Base-by-base conservation (phyloP, 2,888 invertebrate species). In the Monoplex corrugatus region DNA sequence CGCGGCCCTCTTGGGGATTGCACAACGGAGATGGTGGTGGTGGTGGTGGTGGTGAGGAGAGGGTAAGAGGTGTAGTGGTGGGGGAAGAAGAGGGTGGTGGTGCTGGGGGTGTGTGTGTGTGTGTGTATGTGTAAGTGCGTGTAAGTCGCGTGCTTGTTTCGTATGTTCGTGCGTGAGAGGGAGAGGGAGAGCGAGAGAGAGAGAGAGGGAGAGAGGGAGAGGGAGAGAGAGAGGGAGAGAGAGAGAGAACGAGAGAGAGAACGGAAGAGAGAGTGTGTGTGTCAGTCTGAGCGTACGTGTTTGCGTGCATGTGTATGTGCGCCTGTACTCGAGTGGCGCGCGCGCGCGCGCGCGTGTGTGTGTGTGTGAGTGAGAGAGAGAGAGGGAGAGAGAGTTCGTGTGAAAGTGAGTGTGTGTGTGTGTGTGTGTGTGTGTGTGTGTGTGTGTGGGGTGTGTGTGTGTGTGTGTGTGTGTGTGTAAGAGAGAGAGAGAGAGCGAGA, bases 11-110 rank as follows among this genome's bases (percentile, higher is more conserved):
- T 6, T 5, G 32, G 40, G 45, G 78, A 87, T 87, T 87, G 87
- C 87, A 87, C 87, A 87, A 87, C 87, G 63, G 57, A 16, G 57
- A 38, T 28, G 45, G 13, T 2, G 43, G 32, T 10, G 5, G 78
- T 3, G 40, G 32, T 23, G 43, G 75, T 13, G 75, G 35, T 23
- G n/a, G 68, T 8, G 68, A 68, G 72, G n/a, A n/a, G n/a, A n/a
- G n/a, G n/a, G n/a, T n/a, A n/a, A n/a, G n/a, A n/a, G n/a, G n/a
- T n/a, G n/a, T n/a, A n/a, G n/a, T n/a, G n/a, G n/a, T 50, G 78
- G 5, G 40, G 78, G 78, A 5, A 43, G 78, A 28, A 19, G 68
- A 10, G 40, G 1, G 23, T 6, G 28, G n/a, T n/a, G n/a, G n/a
- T n/a, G n/a, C n/a, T n/a, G n/a, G n/a, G n/a, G n/a, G n/a, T n/a